These are phyloP conservation scores for Pterocles orientalis DNA, from an alignment of 2,113 vertebrate genomes.

Conservation along the genomic window DNA sequence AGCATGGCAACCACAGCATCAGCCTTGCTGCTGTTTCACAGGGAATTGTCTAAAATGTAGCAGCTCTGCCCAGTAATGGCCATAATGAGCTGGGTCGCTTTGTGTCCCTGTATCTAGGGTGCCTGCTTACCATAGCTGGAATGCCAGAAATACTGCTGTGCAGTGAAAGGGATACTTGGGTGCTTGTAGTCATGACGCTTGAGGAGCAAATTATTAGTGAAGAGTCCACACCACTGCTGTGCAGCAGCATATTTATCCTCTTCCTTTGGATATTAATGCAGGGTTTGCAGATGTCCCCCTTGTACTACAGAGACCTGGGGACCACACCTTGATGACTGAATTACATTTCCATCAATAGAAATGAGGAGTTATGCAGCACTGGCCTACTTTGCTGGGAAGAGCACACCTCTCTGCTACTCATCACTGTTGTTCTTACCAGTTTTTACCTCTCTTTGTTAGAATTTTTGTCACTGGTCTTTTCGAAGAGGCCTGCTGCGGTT, in stretches of 20 bases:
- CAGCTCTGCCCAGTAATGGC: neutral
- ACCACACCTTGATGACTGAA: no score
- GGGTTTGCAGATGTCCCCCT: neutral
- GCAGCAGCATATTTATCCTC: no score
- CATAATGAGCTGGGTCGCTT: neutral
- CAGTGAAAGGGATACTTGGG: no score
- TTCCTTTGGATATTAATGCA: neutral
- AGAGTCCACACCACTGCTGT: neutral
- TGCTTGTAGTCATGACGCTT: neutral
- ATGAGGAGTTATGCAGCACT: rapidly evolving
- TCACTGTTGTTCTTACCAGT: neutral
- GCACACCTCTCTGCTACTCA: neutral
- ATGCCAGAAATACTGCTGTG: neutral
- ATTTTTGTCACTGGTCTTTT: neutral
- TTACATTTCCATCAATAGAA: neutral
- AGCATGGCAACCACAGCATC: neutral
- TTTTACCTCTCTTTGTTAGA: neutral
- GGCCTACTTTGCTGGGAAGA: neutral
- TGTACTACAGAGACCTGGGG: neutral
- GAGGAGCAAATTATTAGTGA: no score
- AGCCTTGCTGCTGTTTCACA: neutral
- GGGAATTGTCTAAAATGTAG: neutral
- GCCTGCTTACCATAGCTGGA: neutral
- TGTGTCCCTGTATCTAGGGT: neutral
- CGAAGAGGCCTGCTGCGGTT: neutral